These are phyloP conservation scores for Nesogale talazaci DNA, from an alignment of 2,113 vertebrate genomes.

Conservation along the genomic window DNA sequence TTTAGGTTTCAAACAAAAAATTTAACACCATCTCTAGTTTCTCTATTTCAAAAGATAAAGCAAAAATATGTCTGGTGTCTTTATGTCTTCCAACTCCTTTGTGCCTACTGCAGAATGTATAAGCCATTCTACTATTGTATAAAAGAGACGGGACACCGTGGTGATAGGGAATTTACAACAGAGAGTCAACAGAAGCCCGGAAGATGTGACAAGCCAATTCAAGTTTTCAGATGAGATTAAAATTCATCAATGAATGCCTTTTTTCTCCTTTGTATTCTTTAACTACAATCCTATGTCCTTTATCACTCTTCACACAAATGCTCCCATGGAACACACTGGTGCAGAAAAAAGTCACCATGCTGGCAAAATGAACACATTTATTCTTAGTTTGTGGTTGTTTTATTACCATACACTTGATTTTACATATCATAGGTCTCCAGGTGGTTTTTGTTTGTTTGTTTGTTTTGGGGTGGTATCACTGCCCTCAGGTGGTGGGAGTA, in stretches of 20 bases:
- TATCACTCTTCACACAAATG: background rate
- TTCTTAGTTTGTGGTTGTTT: background rate
- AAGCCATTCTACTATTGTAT: background rate
- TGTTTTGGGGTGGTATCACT: too few relatives aligned
- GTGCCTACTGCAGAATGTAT: slow-evolving; percentile 30
- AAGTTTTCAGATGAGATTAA: slow-evolving; percentile 24
- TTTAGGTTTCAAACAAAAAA: slow-evolving; percentile 76
- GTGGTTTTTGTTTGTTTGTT: too few relatives aligned
- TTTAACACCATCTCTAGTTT: slow-evolving; percentile 51
- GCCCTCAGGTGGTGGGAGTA: too few relatives aligned
- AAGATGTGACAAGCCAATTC: slow-evolving; percentile 59
- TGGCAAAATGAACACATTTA: background rate
- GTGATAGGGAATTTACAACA: slow-evolving; percentile 49
- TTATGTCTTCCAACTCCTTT: slow-evolving; percentile 49
- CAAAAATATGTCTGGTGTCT: slow-evolving; percentile 31
- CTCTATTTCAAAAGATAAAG: slow-evolving; percentile 66
- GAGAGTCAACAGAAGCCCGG: slow-evolving; percentile 30
- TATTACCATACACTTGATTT: background rate
- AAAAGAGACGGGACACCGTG: background rate
- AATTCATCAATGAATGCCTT: background rate
- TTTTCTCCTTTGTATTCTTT: background rate
- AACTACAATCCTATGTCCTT: background rate
- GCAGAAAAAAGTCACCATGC: background rate
- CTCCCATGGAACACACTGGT: background rate
- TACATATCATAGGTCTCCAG: background rate